These are phyloP conservation scores for Isaurus tuberculatus DNA, from an alignment of 92 coral and sea anemone species.

Conservation along the genomic window DNA sequence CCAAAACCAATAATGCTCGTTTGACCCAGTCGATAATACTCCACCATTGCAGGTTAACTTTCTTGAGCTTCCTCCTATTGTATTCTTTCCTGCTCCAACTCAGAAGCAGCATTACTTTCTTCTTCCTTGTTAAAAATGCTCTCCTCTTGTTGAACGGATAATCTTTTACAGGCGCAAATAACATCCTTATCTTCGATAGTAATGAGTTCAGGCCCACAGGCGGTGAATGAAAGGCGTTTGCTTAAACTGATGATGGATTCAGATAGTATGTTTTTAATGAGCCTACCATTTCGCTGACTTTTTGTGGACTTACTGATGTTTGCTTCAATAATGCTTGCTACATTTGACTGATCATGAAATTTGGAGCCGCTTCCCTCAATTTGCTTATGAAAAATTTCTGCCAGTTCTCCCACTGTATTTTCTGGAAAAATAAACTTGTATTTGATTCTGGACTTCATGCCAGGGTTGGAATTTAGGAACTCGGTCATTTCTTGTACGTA, in stretches of 20 bases:
- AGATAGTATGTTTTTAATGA: constrained; percentile 23
- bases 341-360: background rate
- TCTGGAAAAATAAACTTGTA: constrained; percentile 45
- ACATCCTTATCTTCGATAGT: constrained; percentile 41
- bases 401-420: constrained; percentile 36
- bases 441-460: constrained; percentile 47
- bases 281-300: constrained; percentile 50
- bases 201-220: constrained; percentile 23
- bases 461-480: constrained; percentile 47
- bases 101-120: constrained; percentile 2
- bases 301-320: background rate
- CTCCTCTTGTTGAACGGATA: background rate
- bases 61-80: constrained; percentile 2
- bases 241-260: constrained; percentile 46
- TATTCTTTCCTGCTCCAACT: background rate
- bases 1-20: background rate
- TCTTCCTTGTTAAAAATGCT: background rate
- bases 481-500: constrained; percentile 37
- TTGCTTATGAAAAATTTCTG: constrained; percentile 13
- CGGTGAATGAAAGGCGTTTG: constrained; percentile 43
- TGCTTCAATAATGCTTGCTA: constrained; percentile 20
- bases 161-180: constrained; percentile 18
- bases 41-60: background rate
- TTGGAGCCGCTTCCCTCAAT: constrained; percentile 41
- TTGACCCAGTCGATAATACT: background rate